These are phyloP conservation scores for Branchinecta lindahli DNA, from an alignment of 1,140 invertebrate species.

Conservation along the genomic window DNA sequence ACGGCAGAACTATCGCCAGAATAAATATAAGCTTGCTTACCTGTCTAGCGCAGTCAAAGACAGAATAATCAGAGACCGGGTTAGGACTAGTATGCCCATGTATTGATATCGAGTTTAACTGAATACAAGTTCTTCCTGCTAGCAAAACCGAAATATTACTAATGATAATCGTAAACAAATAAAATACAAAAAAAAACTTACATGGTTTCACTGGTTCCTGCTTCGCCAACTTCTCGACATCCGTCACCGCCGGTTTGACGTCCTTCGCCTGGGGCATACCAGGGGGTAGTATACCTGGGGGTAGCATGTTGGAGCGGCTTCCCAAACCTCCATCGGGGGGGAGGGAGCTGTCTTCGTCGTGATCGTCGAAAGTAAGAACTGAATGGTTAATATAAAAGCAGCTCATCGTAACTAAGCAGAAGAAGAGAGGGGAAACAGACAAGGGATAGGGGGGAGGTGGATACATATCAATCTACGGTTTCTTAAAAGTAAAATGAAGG, in stretches of 20 bases:
- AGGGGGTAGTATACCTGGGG: conserved; percentile 76
- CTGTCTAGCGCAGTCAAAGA: no score
- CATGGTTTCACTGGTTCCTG: conserved; percentile 33
- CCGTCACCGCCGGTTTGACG: conserved; percentile 72
- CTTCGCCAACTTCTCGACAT: conserved; percentile 43
- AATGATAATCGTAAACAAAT: conserved; percentile 13
- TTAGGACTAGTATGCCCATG: no score
- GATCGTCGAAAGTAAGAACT: conserved; percentile 95
- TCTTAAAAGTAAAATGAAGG: no score
- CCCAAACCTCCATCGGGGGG: conserved; percentile 39
- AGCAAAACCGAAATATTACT: no score
- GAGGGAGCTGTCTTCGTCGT: conserved; percentile 69
- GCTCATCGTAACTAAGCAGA: conserved; percentile 42
- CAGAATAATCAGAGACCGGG: no score
- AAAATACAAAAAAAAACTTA: conserved; percentile 26
- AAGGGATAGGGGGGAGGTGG: no score
- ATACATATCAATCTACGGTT: no score
- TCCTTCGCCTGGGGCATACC: conserved; percentile 89
- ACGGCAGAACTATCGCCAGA: no score
- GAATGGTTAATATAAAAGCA: conserved; percentile 28
- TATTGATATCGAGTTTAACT: no score
- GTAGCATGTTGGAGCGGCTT: conserved; percentile 60
- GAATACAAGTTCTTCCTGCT: no score
- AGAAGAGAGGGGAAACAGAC: no score
- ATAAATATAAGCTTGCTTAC: no score